Conservation (phyloP, 2,888 invertebrate genomes). For the Polyommatus iphigenia region DNA sequence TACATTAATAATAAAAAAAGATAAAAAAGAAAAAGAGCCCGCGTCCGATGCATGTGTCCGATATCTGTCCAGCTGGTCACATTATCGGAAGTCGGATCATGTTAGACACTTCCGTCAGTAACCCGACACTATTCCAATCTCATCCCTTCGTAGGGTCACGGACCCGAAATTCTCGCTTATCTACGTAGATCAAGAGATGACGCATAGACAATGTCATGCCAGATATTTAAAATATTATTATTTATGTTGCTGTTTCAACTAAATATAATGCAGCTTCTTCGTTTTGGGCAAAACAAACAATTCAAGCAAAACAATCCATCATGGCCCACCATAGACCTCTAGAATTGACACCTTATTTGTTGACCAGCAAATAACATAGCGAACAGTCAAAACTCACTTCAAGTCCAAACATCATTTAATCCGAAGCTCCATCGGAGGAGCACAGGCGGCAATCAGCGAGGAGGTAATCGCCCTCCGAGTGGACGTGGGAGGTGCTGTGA, state of each 20-base stretch:
- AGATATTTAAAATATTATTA: too few relatives aligned
- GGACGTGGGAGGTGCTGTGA: slow-evolving; percentile 17
- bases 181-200: not conserved
- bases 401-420: not conserved
- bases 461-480: slow-evolving; percentile 17
- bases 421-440: not conserved
- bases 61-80: slow-evolving; percentile 1
- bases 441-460: not conserved
- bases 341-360: too few relatives aligned
- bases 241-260: too few relatives aligned
- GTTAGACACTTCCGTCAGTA: not conserved
- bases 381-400: not conserved
- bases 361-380: not conserved
- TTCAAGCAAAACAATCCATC: too few relatives aligned
- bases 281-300: too few relatives aligned
- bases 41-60: not conserved
- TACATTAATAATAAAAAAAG: too few relatives aligned
- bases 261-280: too few relatives aligned
- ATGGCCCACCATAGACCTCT: too few relatives aligned
- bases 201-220: too few relatives aligned
- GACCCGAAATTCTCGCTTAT: not conserved
- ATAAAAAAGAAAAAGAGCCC: not conserved
- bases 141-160: not conserved
- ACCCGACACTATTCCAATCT: not conserved
- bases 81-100: slow-evolving; percentile 14